phyloP scores from a whole-genome alignment of 2,888 invertebrate genomes.

The Agrochola lota region DNA sequence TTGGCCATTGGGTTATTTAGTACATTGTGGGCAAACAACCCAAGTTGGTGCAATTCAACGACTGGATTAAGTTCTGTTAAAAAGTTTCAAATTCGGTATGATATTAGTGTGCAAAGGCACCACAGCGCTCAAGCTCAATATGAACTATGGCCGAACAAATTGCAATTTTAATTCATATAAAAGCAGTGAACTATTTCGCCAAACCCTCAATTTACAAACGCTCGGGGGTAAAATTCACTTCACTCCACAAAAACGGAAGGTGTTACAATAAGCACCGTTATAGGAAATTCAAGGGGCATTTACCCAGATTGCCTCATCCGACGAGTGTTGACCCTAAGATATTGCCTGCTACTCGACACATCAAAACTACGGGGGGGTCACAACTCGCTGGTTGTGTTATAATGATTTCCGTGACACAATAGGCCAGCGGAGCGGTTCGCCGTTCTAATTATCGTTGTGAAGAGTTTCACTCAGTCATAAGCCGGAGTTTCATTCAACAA shows the following conservation, averaged over 20 bases:
- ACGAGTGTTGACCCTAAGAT: conserved; percentile 42
- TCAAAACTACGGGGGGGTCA: conserved; percentile 48
- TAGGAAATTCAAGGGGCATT: conserved; percentile 65
- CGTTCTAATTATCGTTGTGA: conserved; percentile 79
- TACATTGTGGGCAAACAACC: too few species aligned
- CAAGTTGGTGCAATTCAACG: too few species aligned
- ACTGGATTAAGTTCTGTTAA: too few species aligned
- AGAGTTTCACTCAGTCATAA: conserved; percentile 76
- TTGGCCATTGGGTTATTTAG: too few species aligned
- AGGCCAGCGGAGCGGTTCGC: conserved; percentile 69
- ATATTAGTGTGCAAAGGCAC: not conserved
- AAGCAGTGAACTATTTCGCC: conserved; percentile 29
- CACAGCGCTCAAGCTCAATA: not conserved
- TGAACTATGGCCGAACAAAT: not conserved
- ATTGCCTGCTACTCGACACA: conserved; percentile 29
- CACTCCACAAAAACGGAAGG: conserved; percentile 57
- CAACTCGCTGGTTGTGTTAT: conserved; percentile 58
- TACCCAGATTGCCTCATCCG: conserved; percentile 50
- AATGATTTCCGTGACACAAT: conserved; percentile 69
- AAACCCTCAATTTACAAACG: conserved; percentile 60
- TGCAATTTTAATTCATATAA: conserved; percentile 43
- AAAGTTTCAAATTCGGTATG: too few species aligned
- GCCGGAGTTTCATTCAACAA: conserved; percentile 75
- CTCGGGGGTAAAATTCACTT: conserved; percentile 44
- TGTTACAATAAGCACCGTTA: conserved; percentile 61